phyloP scores from a whole-genome alignment of 2,113 vertebrate species.

The Passer montanus region DNA sequence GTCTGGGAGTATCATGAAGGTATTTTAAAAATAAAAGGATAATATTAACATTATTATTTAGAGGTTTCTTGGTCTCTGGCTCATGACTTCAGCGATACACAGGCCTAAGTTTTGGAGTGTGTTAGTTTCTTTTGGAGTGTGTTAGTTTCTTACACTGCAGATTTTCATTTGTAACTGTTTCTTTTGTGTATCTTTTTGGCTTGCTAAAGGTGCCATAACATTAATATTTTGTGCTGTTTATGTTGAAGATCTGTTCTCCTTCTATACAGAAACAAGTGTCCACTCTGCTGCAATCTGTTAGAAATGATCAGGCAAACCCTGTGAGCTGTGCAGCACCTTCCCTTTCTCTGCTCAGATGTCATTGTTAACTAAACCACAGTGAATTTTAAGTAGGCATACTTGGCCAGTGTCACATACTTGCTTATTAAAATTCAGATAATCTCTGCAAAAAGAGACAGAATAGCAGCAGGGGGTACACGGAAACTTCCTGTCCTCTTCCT shows the following conservation, averaged over 20 bases:
- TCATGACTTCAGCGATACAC: accelerated
- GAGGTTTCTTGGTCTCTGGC: neutral
- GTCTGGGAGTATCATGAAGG: neutral
- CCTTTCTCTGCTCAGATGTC: neutral
- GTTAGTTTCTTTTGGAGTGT: neutral
- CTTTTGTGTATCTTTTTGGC: neutral
- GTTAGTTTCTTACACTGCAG: neutral
- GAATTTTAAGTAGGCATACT: slow-evolving; percentile 42
- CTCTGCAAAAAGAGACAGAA: slow-evolving; percentile 2
- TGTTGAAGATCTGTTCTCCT: neutral
- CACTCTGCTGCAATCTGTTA: neutral
- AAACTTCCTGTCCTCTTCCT: neutral
- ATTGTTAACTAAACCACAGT: neutral
- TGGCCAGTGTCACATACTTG: neutral
- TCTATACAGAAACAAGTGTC: neutral
- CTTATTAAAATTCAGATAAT: slow-evolving; percentile 40
- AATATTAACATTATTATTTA: neutral
- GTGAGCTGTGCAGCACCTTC: neutral
- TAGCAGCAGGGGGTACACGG: neutral
- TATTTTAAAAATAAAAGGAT: neutral
- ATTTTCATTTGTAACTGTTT: neutral
- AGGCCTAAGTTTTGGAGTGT: neutral
- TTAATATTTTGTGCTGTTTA: neutral
- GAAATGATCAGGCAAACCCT: neutral
- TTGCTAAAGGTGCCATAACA: neutral